Percentiles rank a stretch among this genome's conserved stretches.
These are phyloP conservation scores for Stenoptilia bipunctidactyla DNA, from an alignment of 2,888 invertebrate species.

Conservation along the genomic window DNA sequence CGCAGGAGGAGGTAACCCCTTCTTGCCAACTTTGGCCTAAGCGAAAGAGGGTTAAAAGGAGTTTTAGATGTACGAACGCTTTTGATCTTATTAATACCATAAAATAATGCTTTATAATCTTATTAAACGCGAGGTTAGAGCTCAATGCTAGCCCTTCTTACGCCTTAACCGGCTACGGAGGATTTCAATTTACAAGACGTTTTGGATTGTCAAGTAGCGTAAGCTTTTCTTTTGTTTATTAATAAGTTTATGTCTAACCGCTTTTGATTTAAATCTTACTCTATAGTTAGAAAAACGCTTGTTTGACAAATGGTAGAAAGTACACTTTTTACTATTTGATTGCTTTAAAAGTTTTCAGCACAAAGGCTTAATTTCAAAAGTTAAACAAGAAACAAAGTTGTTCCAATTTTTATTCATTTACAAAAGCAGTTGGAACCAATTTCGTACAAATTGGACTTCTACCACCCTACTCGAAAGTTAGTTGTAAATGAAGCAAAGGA, in stretches of 20 bases:
- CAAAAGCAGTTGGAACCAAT: slow-evolving; percentile 12
- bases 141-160: slow-evolving; percentile 52
- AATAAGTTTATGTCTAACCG: too few species aligned
- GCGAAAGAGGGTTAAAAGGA: slow-evolving; percentile 71
- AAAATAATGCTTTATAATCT: slow-evolving; percentile 83
- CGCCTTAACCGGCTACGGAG: slow-evolving; percentile 39
- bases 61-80: slow-evolving; percentile 75
- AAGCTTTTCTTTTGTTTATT: too few species aligned
- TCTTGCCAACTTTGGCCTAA: slow-evolving; percentile 58
- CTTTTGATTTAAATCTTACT: too few species aligned
- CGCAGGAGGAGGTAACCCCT: slow-evolving; percentile 43
- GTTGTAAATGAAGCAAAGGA: slow-evolving; percentile 57
- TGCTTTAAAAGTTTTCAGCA: too few species aligned
- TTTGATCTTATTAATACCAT: slow-evolving; percentile 83
- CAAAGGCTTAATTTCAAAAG: too few species aligned
- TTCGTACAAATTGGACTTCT: slow-evolving; percentile 30
- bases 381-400: too few species aligned
- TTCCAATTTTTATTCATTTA: too few species aligned
- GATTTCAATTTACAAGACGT: slow-evolving; percentile 40
- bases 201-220: too few species aligned
- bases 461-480: slow-evolving; percentile 26
- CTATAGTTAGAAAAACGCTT: too few species aligned
- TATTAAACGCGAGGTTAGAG: slow-evolving; percentile 81
- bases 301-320: too few species aligned
- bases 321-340: too few species aligned